Evolutionary conservation across 2,113 vertebrate species (phyloP).

Genomic region (Elephas maximus): DNA sequence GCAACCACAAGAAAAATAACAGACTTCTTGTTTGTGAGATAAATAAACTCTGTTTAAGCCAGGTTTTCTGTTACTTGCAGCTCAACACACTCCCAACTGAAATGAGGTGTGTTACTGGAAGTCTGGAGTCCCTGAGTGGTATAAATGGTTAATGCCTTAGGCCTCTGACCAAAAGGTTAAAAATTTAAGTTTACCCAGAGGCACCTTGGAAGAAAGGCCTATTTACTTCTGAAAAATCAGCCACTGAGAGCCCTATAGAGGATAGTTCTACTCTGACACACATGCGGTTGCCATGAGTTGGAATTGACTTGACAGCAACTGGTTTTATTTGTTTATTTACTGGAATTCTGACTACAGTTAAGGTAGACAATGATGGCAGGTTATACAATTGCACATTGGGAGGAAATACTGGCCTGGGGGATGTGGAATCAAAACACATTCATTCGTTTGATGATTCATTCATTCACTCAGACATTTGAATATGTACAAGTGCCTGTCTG

Average conservation of each 20-base stretch:
- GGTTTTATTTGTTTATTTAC: background rate
- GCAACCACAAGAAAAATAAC: background rate
- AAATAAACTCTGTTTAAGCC: background rate
- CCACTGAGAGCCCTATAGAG: background rate
- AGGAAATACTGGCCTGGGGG: background rate
- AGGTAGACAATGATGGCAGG: background rate
- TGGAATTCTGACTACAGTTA: background rate
- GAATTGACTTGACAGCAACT: background rate
- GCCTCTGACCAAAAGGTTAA: background rate
- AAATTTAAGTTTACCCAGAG: background rate
- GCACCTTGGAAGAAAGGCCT: background rate
- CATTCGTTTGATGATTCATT: background rate
- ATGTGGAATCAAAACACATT: background rate
- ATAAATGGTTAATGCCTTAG: background rate
- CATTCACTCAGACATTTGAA: background rate
- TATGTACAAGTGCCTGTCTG: background rate
- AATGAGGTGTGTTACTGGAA: background rate
- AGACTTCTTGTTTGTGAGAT: background rate
- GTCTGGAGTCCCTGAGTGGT: background rate
- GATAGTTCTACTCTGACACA: background rate
- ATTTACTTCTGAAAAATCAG: background rate
- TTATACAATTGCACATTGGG: background rate
- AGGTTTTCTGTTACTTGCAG: background rate
- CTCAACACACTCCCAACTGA: background rate
- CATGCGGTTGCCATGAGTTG: background rate